Conservation (phyloP, 2,113 vertebrate species). For the Ahaetulla prasina region DNA sequence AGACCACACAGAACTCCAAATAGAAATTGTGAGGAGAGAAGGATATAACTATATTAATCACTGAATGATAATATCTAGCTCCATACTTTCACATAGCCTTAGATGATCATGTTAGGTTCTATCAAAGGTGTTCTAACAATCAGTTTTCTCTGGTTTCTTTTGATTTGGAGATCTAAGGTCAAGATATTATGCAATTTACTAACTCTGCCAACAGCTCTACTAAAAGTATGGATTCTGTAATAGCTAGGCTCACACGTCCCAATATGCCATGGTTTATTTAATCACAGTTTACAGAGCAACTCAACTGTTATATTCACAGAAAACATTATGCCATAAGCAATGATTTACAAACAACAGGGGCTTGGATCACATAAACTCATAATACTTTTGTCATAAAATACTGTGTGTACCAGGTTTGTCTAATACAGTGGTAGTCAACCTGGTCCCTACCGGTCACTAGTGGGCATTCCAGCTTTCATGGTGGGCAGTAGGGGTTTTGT, state of each 20-base stretch:
- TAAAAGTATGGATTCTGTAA: background rate
- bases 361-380: background rate
- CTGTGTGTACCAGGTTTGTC: background rate
- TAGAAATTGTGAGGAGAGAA: background rate
- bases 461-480: too few relatives aligned
- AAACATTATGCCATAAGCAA: background rate
- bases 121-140: background rate
- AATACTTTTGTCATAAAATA: background rate
- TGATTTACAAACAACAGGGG: background rate
- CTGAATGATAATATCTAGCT: background rate
- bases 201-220: background rate
- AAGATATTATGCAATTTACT: background rate
- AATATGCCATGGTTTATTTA: background rate
- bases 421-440: too few relatives aligned
- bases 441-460: too few relatives aligned
- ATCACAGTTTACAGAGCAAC: background rate
- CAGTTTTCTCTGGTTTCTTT: background rate
- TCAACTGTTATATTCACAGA: background rate
- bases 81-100: too few relatives aligned
- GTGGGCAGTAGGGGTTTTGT: too few relatives aligned
- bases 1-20: background rate
- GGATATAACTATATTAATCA: background rate
- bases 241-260: background rate
- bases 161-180: background rate
- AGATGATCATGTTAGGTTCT: background rate